A percentile compares a stretch with the other conserved stretches of the same genome.
phyloP scores from a whole-genome alignment of 2,113 vertebrate species.

The Nestor notabilis region DNA sequence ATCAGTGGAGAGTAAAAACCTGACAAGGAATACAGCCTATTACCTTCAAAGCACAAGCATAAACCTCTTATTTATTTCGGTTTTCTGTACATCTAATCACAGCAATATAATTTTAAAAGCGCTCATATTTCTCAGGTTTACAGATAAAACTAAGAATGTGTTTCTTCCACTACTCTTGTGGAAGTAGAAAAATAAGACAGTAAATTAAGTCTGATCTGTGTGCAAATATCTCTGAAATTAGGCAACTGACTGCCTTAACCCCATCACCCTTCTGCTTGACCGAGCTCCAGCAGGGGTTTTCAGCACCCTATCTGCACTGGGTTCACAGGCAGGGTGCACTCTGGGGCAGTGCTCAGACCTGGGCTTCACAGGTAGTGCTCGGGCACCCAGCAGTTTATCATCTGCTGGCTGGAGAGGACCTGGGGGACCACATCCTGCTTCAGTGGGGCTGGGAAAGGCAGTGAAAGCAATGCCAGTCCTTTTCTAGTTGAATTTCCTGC shows the following conservation, averaged over 20 bases:
- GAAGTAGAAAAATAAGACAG: neutral
- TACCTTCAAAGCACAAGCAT: neutral
- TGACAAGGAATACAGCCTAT: neutral
- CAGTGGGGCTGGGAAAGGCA: neutral
- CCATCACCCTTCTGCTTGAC: neutral
- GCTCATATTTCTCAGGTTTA: neutral
- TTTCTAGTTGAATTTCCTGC: neutral
- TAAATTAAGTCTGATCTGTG: neutral
- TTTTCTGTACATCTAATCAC: neutral
- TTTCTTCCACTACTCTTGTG: neutral
- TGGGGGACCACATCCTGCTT: neutral
- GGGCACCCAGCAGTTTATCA: neutral
- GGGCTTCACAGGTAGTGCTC: rapidly evolving
- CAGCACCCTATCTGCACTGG: neutral
- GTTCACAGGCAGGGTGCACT: neutral
- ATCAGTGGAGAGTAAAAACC: neutral
- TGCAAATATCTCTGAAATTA: neutral
- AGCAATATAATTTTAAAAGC: neutral
- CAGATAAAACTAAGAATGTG: neutral
- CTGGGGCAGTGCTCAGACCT: neutral
- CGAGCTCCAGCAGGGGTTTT: neutral
- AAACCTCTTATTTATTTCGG: neutral
- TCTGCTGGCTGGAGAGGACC: neutral
- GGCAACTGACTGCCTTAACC: neutral
- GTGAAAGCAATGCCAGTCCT: rapidly evolving